A percentile compares a stretch with the other conserved stretches of the same genome.
phyloP scores from a whole-genome alignment of 1,140 invertebrate species.

The Pectinophora gossypiella region DNA sequence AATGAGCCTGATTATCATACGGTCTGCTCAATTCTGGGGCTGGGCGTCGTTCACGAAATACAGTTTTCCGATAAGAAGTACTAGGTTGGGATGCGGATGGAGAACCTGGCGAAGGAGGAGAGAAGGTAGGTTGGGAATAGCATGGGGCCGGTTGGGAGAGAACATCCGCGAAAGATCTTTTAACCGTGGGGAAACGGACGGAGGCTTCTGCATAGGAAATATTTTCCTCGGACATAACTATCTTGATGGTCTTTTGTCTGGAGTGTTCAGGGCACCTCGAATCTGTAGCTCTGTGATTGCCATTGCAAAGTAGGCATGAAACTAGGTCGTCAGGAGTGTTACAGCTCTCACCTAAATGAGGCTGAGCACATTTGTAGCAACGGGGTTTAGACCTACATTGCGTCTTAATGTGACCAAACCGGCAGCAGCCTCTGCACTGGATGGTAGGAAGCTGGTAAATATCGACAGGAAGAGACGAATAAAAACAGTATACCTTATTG shows the following conservation, averaged over 20 bases:
- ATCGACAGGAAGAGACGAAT: neutral
- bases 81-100: neutral
- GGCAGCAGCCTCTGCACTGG: neutral
- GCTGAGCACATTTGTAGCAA: neutral
- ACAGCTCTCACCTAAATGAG: neutral
- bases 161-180: neutral
- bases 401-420: neutral
- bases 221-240: neutral
- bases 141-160: neutral
- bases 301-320: neutral
- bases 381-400: neutral
- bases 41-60: neutral
- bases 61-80: neutral
- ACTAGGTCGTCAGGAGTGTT: neutral
- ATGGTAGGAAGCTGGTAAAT: neutral
- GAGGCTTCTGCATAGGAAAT: neutral
- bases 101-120: neutral
- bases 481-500: neutral
- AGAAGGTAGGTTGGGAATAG: neutral
- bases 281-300: neutral
- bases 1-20: neutral
- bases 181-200: neutral
- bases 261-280: neutral
- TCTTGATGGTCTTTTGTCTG: neutral
- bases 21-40: neutral